Percentiles rank a stretch among this genome's conserved stretches.
These are phyloP conservation scores for Pedionomus torquatus DNA, from an alignment of 2,113 vertebrate genomes.

Conservation along the genomic window DNA sequence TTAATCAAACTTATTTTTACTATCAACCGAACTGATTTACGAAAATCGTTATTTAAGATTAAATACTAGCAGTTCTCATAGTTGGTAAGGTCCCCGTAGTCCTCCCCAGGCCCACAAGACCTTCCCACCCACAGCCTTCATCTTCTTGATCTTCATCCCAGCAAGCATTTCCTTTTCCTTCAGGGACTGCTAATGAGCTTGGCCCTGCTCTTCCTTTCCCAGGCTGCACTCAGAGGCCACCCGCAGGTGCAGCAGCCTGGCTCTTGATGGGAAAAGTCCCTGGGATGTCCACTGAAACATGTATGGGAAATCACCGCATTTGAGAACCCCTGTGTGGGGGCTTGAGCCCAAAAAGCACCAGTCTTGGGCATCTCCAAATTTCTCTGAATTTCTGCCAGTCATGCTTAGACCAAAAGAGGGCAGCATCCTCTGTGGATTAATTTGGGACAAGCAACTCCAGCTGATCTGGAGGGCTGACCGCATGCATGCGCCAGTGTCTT, in stretches of 20 bases:
- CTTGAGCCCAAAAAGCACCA: background rate
- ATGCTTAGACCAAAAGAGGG: constrained; percentile 23
- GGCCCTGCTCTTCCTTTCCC: background rate
- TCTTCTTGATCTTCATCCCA: background rate
- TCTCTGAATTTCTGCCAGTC: background rate
- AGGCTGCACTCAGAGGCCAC: background rate
- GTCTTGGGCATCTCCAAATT: background rate
- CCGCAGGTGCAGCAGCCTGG: background rate
- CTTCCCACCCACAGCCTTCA: background rate
- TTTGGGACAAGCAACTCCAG: background rate
- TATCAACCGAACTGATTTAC: no score
- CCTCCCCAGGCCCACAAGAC: background rate
- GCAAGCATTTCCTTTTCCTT: background rate
- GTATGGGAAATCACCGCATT: background rate
- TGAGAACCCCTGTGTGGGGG: fast-evolving
- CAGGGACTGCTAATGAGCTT: background rate
- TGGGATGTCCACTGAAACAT: background rate
- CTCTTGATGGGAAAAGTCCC: background rate
- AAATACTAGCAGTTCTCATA: background rate
- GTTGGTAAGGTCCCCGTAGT: background rate
- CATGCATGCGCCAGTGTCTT: fast-evolving
- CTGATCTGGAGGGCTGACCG: background rate
- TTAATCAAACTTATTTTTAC: background rate
- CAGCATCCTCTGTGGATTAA: background rate
- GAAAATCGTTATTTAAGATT: background rate